Conservation (phyloP, 2,888 invertebrate genomes). For the Augochlorella aurata region DNA sequence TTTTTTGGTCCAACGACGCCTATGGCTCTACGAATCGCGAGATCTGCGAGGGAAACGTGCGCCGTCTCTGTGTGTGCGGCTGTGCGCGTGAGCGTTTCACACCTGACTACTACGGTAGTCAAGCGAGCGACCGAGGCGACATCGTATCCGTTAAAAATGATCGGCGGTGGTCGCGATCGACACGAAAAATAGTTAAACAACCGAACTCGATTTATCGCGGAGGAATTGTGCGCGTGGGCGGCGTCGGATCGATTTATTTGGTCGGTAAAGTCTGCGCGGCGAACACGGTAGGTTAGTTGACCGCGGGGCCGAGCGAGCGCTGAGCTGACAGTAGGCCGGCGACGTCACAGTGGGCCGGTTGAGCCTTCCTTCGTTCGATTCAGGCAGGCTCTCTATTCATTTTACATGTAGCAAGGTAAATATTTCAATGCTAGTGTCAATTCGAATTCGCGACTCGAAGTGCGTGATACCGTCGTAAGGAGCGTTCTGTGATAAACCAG, state of each 20-base stretch:
- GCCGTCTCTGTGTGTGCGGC: slow-evolving; percentile 61
- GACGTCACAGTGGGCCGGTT: slow-evolving; percentile 83
- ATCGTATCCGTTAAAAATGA: slow-evolving; percentile 1
- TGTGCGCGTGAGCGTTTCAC: slow-evolving; percentile 79
- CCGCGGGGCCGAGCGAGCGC: slow-evolving; percentile 82
- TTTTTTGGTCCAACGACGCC: slow-evolving; percentile 68
- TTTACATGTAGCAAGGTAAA: slow-evolving; percentile 83
- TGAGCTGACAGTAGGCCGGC: slow-evolving; percentile 84
- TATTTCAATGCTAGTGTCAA: slow-evolving; percentile 71
- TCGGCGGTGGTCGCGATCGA: background rate
- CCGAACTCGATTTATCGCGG: slow-evolving; percentile 55
- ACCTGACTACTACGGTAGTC: slow-evolving; percentile 80
- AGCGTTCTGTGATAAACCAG: slow-evolving; percentile 4
- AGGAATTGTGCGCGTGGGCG: slow-evolving; percentile 43
- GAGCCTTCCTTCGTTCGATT: slow-evolving; percentile 81
- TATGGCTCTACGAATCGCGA: slow-evolving; percentile 68
- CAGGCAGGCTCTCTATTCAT: slow-evolving; percentile 81
- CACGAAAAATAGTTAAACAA: slow-evolving; percentile 45
- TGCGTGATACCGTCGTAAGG: background rate
- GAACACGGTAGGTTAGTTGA: slow-evolving; percentile 81
- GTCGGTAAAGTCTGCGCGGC: slow-evolving; percentile 73
- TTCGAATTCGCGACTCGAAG: background rate
- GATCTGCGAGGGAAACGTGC: slow-evolving; percentile 72
- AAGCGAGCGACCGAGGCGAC: slow-evolving; percentile 62
- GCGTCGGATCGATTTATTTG: slow-evolving; percentile 65